Percentiles rank a stretch among this genome's conserved stretches.
These are phyloP conservation scores for Ceriagrion tenellum DNA, from an alignment of 2,888 invertebrate genomes.

Conservation along the genomic window DNA sequence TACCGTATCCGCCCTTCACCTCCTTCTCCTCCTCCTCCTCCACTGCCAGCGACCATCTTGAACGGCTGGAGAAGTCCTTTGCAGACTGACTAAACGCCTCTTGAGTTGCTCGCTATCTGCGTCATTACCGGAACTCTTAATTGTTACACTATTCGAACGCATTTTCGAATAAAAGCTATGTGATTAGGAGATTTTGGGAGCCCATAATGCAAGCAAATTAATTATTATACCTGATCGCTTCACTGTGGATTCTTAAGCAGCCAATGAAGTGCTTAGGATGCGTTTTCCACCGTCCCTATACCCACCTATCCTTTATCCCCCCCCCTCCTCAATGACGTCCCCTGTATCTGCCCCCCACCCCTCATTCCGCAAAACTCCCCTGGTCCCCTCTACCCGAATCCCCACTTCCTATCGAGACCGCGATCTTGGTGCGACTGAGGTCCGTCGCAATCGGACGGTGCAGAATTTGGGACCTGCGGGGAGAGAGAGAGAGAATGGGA, in stretches of 20 bases:
- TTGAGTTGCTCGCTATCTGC: neutral
- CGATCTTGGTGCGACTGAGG: constrained; percentile 66
- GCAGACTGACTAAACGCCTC: neutral
- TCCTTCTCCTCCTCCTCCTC: constrained; percentile 20
- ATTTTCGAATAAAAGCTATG: neutral
- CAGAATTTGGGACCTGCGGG: constrained; percentile 67
- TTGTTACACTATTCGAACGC: neutral
- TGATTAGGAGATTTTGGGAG: too few species aligned
- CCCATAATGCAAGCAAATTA: too few species aligned
- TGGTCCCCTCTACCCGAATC: neutral
- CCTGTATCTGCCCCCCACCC: neutral
- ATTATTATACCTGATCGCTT: neutral
- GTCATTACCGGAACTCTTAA: neutral
- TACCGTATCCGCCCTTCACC: constrained; percentile 28
- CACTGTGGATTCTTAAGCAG: neutral
- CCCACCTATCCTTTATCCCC: neutral
- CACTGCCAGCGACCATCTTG: constrained; percentile 56
- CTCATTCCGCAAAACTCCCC: neutral
- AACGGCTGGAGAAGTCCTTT: constrained; percentile 17
- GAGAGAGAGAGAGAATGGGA: constrained; percentile 30
- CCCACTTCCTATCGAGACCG: constrained; percentile 62
- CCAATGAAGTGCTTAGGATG: neutral
- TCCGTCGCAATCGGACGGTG: constrained; percentile 66
- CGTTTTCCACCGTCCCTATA: neutral
- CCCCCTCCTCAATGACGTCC: neutral